Percentiles rank a stretch among this genome's conserved stretches.
These are phyloP conservation scores for Melieria picta DNA, from an alignment of 2,888 invertebrate genomes.

Conservation along the genomic window DNA sequence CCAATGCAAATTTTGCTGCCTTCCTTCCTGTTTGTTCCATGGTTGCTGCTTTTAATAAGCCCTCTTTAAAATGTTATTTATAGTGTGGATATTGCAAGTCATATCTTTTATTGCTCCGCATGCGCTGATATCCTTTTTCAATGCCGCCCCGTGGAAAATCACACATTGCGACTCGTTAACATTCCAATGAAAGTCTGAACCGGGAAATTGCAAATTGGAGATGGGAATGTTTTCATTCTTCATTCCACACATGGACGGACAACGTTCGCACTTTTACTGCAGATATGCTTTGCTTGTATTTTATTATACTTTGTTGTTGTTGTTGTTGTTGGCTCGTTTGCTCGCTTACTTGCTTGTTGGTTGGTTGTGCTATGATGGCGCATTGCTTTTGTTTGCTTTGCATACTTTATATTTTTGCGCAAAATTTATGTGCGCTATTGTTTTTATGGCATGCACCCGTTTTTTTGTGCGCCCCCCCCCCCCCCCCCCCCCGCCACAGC, in stretches of 20 bases:
- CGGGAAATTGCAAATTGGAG: not conserved
- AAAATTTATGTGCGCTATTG: slow-evolving; percentile 61
- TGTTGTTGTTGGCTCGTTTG: slow-evolving; percentile 26
- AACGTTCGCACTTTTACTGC: not conserved
- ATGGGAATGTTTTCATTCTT: not conserved
- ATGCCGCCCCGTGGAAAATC: not conserved
- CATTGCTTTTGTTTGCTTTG: slow-evolving; percentile 13
- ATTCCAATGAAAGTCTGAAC: slow-evolving; percentile 49
- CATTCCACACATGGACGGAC: not conserved
- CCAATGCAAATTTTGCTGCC: no score
- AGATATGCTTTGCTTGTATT: not conserved
- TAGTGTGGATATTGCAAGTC: no score
- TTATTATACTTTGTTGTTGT: slow-evolving; percentile 25
- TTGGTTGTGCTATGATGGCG: not conserved
- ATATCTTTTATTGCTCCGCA: no score
- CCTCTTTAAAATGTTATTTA: no score
- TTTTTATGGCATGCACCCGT: slow-evolving; percentile 62
- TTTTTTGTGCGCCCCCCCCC: slow-evolving; percentile 40
- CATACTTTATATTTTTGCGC: slow-evolving; percentile 51
- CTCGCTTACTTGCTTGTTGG: not conserved
- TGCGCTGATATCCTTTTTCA: no score
- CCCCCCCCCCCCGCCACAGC: not conserved
- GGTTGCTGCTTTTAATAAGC: no score
- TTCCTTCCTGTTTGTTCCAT: no score
- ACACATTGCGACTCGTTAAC: slow-evolving; percentile 52